Evolutionary conservation across 2,797 vertebrate genomes (phyloP).

Genomic region (Chromis chromis): DNA sequence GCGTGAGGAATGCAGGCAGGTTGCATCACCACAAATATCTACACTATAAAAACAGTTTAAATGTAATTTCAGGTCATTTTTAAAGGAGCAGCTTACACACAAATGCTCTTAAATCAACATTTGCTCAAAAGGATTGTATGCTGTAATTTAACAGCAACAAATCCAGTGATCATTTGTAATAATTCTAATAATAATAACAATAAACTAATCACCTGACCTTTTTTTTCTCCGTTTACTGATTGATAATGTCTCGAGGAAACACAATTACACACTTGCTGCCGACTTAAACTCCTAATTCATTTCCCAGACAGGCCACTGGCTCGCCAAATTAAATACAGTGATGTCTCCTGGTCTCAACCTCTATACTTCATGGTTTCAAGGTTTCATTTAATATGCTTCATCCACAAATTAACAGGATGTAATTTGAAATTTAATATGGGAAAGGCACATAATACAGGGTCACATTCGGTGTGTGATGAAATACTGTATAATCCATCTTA

Average conservation of each 20-base stretch:
- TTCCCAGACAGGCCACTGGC: slow-evolving; percentile 67
- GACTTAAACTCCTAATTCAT: slow-evolving; percentile 74
- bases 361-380: slow-evolving; percentile 78
- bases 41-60: not conserved
- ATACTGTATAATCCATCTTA: slow-evolving; percentile 73
- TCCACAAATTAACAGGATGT: slow-evolving; percentile 79
- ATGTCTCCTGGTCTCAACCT: slow-evolving; percentile 73
- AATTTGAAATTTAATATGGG: slow-evolving; percentile 80
- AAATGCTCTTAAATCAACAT: not conserved
- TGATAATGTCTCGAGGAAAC: slow-evolving; percentile 73
- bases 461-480: slow-evolving; percentile 71
- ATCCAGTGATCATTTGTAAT: no score
- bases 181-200: slow-evolving; percentile 19
- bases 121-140: no score
- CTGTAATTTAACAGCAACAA: no score
- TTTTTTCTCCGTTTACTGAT: slow-evolving; percentile 61
- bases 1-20: no score
- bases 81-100: not conserved
- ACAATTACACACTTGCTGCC: slow-evolving; percentile 74
- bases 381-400: slow-evolving; percentile 81
- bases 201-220: slow-evolving; percentile 57
- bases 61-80: not conserved
- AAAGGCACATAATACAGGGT: slow-evolving; percentile 74
- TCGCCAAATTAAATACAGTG: slow-evolving; percentile 74
- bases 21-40: not conserved